Evolutionary conservation across 2,888 invertebrate species (phyloP).

Genomic region (Troides helena): DNA sequence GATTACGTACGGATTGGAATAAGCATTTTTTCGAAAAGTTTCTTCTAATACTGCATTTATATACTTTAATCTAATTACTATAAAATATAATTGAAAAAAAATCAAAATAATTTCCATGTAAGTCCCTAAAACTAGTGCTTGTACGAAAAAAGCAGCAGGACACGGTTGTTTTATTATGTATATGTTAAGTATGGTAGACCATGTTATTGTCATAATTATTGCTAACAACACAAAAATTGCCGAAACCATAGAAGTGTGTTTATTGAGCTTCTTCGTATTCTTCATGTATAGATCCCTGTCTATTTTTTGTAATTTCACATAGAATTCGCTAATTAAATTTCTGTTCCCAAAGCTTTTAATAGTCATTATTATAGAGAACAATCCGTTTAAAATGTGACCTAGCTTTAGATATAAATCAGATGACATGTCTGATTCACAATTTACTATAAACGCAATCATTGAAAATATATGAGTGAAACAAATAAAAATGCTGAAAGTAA

Average conservation of each 20-base stretch:
- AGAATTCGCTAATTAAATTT: constrained; percentile 44
- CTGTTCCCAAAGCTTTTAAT: constrained; percentile 40
- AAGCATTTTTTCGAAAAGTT: constrained; percentile 23
- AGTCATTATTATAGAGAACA: constrained; percentile 39
- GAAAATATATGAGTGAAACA: constrained; percentile 43
- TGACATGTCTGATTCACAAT: constrained; percentile 39
- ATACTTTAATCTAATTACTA: constrained; percentile 44
- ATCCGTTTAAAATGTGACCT: constrained; percentile 40
- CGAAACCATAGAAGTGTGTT: constrained; percentile 34
- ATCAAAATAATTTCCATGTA: constrained; percentile 44
- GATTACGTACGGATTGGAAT: no score
- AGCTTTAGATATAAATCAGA: constrained; percentile 45
- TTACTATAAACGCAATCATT: constrained; percentile 35
- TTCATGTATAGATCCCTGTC: constrained; percentile 48
- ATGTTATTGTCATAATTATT: constrained; percentile 30
- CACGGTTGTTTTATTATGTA: constrained; percentile 41
- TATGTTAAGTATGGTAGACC: constrained; percentile 39
- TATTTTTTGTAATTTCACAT: constrained; percentile 59
- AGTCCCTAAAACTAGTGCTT: constrained; percentile 37
- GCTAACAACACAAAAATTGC: constrained; percentile 15
- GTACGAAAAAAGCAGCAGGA: constrained; percentile 35
- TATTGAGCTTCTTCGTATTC: constrained; percentile 40
- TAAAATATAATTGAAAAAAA: constrained; percentile 42
- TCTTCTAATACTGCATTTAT: constrained; percentile 43
- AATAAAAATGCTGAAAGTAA: constrained; percentile 42